phyloP scores from a whole-genome alignment of 2,888 invertebrate genomes.

The Standfussiana lucernea region DNA sequence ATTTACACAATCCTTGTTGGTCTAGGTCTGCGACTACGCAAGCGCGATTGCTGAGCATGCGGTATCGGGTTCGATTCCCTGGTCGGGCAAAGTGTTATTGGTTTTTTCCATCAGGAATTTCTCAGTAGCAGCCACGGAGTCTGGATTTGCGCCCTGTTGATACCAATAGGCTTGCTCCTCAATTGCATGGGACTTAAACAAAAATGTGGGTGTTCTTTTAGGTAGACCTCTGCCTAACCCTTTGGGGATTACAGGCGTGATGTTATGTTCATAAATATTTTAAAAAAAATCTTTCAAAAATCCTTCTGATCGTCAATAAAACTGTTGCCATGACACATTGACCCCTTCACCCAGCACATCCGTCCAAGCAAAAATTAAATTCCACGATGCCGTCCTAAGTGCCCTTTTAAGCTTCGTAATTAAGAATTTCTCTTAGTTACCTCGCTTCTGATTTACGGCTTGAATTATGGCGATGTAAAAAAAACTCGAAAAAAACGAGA shows the following conservation, averaged over 20 bases:
- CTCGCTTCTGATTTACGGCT: constrained; percentile 81
- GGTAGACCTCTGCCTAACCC: no score
- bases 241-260: background rate
- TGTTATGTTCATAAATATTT: background rate
- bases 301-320: constrained; percentile 23
- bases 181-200: background rate
- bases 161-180: background rate
- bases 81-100: background rate
- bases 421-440: constrained; percentile 84
- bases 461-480: constrained; percentile 78
- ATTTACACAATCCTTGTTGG: background rate
- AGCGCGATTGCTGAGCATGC: no score
- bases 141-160: background rate
- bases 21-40: background rate
- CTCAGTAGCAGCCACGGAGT: background rate
- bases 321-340: constrained; percentile 4
- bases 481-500: constrained; percentile 71
- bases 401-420: constrained; percentile 80
- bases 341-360: constrained; percentile 13
- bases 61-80: background rate
- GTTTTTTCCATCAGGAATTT: background rate
- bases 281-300: no score
- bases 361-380: constrained; percentile 75
- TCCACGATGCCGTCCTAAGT: constrained; percentile 72
- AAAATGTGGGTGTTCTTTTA: background rate